Evolutionary conservation across 2,888 invertebrate species (phyloP), one percentile per base, ranked within the genome.

Genomic region (Phrixothrix hirtus): DNA sequence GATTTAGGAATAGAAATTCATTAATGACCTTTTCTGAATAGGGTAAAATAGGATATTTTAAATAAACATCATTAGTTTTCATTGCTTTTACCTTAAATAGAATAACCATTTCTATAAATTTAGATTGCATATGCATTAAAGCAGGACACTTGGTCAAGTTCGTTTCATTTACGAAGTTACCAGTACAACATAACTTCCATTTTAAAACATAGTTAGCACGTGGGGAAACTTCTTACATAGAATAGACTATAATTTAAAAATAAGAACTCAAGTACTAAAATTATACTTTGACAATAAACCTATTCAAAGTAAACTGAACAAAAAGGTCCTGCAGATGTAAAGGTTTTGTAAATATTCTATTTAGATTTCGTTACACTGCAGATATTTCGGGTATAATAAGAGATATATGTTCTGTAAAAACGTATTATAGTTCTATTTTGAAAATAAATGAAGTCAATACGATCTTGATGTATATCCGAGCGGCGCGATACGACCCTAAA

Each of bases 381-480:
- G 38, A 47, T 32, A 38, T 26, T 32, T 31, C 9, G 21, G 26
- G 26, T 15, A 31, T 32, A 38, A 47, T 38, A 30, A 47, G 13
- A 48, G 32, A 37, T 48, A 31, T 25, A 25, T 21, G 47, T 26
- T 42, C 30, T 26, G 25, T 29, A 14, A 31, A 27, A 15, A 48
- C 14, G 37, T 44, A 43, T 47, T 48, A 53, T 48, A 27, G 47
- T 43, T 53, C 53, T 48, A 48, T 53, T 52, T 48, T 42, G 47
- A 26, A 34, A 53, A 53, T 53, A 53, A 53, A 53, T 53, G 53
- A 53, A 53, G 53, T 55, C 54, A 49, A 55, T 55, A 55, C 29
- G 49, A 49, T 45, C 43, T 44, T 49, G 54, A 55, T 55, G 54
- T 55, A 43, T 49, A 45, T 55, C 38, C 54, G 54, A 55, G 54